These are phyloP conservation scores for Heteromurus nitidus DNA, from an alignment of 2,888 invertebrate genomes.

Conservation along the genomic window DNA sequence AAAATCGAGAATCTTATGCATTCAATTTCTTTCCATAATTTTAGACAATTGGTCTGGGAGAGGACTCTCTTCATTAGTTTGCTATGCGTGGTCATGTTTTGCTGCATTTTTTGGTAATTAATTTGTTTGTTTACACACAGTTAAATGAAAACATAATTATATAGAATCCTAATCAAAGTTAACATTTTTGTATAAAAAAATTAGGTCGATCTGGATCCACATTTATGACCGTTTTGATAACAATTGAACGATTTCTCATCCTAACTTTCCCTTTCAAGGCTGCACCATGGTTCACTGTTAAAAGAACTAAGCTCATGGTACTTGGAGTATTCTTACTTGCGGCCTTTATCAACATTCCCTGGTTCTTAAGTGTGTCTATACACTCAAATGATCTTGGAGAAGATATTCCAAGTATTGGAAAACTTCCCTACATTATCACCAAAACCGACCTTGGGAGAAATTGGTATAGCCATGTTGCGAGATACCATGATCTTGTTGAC, in stretches of 20 bases:
- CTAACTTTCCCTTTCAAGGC: constrained; percentile 11
- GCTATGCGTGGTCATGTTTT: constrained; percentile 3
- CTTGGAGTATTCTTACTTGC: background rate
- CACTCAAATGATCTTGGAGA: background rate
- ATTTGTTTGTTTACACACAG: too few relatives aligned
- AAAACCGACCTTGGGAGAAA: background rate
- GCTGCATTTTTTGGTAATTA: constrained; percentile 2
- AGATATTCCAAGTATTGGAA: background rate
- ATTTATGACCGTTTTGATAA: constrained; percentile 21
- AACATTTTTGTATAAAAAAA: background rate
- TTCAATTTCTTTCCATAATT: background rate
- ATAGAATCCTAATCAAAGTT: too few relatives aligned
- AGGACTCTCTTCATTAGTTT: constrained; percentile 5
- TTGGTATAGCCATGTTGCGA: background rate
- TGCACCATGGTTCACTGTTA: background rate
- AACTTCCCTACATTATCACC: background rate
- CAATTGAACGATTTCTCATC: constrained; percentile 10
- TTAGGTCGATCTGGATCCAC: background rate
- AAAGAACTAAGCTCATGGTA: background rate
- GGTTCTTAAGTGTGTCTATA: background rate
- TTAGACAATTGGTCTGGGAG: background rate
- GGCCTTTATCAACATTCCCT: background rate
- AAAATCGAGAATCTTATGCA: background rate
- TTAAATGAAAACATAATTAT: too few relatives aligned
- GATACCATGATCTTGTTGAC: background rate